phyloP scores from a whole-genome alignment of 2,888 invertebrate species.

The Linyphia triangularis region DNA sequence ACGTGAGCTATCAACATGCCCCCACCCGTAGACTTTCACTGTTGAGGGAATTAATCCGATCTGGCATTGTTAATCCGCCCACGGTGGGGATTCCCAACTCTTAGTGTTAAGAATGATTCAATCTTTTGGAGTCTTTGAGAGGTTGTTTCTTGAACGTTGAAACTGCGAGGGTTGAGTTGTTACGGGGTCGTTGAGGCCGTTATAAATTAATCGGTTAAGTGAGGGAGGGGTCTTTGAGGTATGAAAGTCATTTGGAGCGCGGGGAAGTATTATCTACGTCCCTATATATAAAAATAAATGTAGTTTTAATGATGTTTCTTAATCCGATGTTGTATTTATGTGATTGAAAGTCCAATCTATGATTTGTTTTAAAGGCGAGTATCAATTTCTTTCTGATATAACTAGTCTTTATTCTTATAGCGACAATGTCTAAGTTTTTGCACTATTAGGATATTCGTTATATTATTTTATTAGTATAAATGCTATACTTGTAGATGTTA shows the following conservation, averaged over 20 bases:
- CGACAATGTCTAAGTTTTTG: too few relatives aligned
- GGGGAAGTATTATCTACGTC: background rate
- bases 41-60: slow-evolving; percentile 53
- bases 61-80: slow-evolving; percentile 63
- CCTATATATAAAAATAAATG: background rate
- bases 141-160: background rate
- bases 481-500: too few relatives aligned
- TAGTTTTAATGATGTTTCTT: background rate
- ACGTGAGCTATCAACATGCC: slow-evolving; percentile 48
- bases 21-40: slow-evolving; percentile 16
- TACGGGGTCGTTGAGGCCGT: background rate
- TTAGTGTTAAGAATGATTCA: slow-evolving; percentile 55
- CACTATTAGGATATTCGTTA: too few relatives aligned
- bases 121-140: slow-evolving; percentile 10
- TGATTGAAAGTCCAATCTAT: background rate
- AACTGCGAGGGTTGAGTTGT: background rate
- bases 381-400: too few relatives aligned
- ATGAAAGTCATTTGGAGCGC: background rate
- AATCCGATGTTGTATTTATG: background rate
- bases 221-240: background rate
- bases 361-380: background rate
- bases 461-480: too few relatives aligned
- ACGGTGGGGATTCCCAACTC: slow-evolving; percentile 48
- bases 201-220: background rate
- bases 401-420: too few relatives aligned